These are phyloP conservation scores for Conger conger DNA, from an alignment of 2,113 vertebrate species.

Conservation along the genomic window DNA sequence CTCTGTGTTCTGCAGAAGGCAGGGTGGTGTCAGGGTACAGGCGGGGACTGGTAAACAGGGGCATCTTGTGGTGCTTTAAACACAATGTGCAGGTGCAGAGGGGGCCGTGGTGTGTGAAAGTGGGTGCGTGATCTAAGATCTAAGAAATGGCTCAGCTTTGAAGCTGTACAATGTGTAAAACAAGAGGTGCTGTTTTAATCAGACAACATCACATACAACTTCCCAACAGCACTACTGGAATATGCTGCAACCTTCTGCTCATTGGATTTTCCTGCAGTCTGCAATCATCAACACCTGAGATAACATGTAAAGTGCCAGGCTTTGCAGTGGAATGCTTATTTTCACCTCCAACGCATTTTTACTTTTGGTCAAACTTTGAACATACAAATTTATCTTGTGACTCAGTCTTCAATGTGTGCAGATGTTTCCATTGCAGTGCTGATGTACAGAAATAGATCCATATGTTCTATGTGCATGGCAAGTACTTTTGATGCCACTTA, in stretches of 20 bases:
- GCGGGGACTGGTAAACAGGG: conserved; percentile 61
- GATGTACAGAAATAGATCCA: not conserved
- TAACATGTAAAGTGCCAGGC: too few species aligned
- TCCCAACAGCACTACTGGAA: not conserved
- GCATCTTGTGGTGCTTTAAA: conserved; percentile 57
- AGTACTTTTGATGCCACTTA: too few species aligned
- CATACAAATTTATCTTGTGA: not conserved
- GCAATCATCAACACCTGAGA: not conserved
- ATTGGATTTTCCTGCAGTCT: not conserved
- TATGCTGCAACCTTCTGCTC: not conserved
- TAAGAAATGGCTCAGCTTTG: not conserved
- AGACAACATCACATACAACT: too few species aligned
- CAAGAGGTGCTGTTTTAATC: not conserved
- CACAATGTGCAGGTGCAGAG: not conserved
- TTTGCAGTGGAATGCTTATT: too few species aligned
- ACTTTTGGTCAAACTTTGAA: not conserved
- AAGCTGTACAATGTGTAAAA: not conserved
- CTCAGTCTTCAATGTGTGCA: not conserved
- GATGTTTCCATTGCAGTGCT: not conserved
- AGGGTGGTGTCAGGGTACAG: conserved; percentile 68
- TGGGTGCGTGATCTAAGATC: too few species aligned
- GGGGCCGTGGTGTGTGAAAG: not conserved
- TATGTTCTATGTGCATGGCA: too few species aligned
- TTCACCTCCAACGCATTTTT: not conserved
- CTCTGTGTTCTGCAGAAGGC: conserved; percentile 87